These are phyloP conservation scores for Rhabdophis nuchalis DNA, from an alignment of 2,797 vertebrate genomes.

Conservation along the genomic window DNA sequence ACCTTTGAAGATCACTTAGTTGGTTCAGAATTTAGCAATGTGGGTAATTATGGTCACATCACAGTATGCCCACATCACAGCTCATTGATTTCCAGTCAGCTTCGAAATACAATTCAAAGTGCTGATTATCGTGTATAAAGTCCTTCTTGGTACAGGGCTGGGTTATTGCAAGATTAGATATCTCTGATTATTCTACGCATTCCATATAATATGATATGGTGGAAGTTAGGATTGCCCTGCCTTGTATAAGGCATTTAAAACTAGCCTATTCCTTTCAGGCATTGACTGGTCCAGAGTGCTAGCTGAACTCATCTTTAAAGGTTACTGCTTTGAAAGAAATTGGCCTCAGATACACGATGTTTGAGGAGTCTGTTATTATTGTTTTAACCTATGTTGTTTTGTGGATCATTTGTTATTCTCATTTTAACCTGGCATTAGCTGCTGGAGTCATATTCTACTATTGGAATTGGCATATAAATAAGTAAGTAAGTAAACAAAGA, in stretches of 20 bases:
- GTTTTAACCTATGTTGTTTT: neutral
- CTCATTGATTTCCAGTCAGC: neutral
- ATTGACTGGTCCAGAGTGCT: neutral
- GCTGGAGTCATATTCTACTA: neutral
- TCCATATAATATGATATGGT: neutral
- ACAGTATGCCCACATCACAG: neutral
- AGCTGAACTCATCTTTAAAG: neutral
- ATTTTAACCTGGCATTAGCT: neutral
- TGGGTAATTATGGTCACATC: neutral
- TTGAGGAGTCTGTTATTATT: neutral
- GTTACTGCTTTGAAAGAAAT: neutral
- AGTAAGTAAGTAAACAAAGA: neutral
- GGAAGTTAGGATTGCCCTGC: neutral
- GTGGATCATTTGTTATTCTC: neutral
- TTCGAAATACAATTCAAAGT: neutral
- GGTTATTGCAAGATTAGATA: neutral
- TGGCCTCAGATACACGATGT: neutral
- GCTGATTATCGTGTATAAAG: neutral
- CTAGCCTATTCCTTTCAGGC: neutral
- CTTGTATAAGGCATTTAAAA: neutral
- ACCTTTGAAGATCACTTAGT: neutral
- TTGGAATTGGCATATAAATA: neutral
- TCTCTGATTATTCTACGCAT: neutral
- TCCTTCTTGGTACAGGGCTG: neutral
- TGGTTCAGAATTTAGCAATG: neutral